Conservation (phyloP, 2,113 vertebrate species). For the Spheniscus mendiculus region DNA sequence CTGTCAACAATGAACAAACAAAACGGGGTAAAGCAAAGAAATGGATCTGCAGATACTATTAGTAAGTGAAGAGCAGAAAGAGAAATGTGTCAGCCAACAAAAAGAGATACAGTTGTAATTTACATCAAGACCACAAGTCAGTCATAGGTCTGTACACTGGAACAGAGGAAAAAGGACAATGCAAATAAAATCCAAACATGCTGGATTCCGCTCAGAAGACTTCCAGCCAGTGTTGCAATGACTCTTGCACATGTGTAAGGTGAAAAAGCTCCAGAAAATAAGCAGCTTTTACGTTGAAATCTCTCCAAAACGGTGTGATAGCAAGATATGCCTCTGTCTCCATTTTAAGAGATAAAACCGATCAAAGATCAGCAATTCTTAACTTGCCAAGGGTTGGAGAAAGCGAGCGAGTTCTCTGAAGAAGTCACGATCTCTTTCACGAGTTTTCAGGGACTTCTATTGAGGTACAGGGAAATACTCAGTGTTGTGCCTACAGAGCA, state of each 20-base stretch:
- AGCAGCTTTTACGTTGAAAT: background rate
- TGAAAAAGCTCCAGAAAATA: background rate
- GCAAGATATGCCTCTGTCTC: background rate
- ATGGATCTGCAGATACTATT: background rate
- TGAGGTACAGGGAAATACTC: background rate
- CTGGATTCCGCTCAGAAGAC: background rate
- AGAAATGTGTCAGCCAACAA: background rate
- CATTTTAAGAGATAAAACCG: background rate
- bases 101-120: background rate
- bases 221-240: background rate
- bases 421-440: background rate
- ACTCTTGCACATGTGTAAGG: background rate
- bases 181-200: background rate
- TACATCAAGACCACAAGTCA: background rate
- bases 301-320: background rate
- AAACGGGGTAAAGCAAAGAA: background rate
- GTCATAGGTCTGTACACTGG: background rate
- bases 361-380: background rate
- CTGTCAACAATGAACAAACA: background rate
- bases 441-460: background rate
- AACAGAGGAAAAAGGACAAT: background rate
- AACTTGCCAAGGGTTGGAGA: background rate
- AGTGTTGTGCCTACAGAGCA: background rate
- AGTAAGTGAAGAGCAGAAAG: background rate
- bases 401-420: background rate